Evolutionary conservation across 2,888 invertebrate genomes (phyloP).

Genomic region (Panopea generosa): DNA sequence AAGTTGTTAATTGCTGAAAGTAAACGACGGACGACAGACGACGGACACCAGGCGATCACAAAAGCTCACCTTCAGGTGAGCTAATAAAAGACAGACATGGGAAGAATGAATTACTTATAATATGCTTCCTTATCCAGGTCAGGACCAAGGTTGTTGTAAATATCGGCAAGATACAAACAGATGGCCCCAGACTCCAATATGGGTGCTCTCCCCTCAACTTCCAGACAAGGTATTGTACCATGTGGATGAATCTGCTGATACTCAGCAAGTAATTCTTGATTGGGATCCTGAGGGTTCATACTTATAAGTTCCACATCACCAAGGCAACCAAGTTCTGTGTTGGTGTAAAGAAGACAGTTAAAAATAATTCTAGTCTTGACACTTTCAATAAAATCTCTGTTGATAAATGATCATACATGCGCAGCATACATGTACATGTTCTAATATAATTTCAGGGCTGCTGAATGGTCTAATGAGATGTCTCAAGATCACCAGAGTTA

Average conservation of each 20-base stretch:
- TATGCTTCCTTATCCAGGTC: constrained; percentile 67
- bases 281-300: constrained; percentile 54
- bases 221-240: constrained; percentile 70
- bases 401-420: too few species aligned
- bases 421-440: too few species aligned
- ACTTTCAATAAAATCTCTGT: too few species aligned
- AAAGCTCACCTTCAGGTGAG: too few species aligned
- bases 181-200: constrained; percentile 78
- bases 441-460: too few species aligned
- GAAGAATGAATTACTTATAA: constrained; percentile 77
- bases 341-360: not conserved
- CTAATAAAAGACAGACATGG: too few species aligned
- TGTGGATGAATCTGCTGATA: constrained; percentile 68
- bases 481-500: too few species aligned
- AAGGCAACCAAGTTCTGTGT: constrained; percentile 64
- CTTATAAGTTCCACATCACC: constrained; percentile 58
- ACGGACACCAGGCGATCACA: too few species aligned
- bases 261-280: constrained; percentile 43
- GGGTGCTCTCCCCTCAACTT: constrained; percentile 67
- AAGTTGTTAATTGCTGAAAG: too few species aligned
- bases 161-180: constrained; percentile 77
- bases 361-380: too few species aligned
- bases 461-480: too few species aligned
- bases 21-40: too few species aligned
- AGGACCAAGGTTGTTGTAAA: constrained; percentile 68